Evolutionary conservation across 37 sponge, comb jelly and placozoan species (phyloP).

Genomic region (Spongilla lacustris): DNA sequence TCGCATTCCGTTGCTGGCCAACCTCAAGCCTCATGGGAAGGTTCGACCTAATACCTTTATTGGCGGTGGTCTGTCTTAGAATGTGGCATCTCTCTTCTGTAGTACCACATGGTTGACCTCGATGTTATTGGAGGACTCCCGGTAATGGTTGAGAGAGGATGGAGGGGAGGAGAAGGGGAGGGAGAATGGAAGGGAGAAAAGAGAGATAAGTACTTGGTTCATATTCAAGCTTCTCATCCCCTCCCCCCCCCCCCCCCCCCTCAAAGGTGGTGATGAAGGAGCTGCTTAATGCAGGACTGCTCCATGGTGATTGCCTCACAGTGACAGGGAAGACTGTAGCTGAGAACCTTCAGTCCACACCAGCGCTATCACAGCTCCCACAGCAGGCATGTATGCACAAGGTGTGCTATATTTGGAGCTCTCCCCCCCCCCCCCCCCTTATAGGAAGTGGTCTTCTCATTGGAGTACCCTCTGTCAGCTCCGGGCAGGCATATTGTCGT

Average conservation of each 20-base stretch:
- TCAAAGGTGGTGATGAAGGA: conserved; percentile 79
- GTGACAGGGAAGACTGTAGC: conserved; percentile 73
- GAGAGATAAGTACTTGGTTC: background rate
- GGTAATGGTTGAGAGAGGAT: conserved; percentile 9
- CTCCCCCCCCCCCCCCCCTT: background rate
- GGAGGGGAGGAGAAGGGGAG: background rate
- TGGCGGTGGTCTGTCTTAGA: background rate
- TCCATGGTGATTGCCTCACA: conserved; percentile 79
- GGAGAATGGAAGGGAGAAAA: background rate
- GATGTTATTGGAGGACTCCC: conserved; percentile 75
- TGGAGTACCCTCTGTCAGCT: conserved; percentile 48
- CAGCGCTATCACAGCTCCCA: conserved; percentile 46
- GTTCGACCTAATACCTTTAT: conserved; percentile 24
- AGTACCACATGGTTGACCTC: conserved; percentile 80
- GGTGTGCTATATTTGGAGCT: background rate
- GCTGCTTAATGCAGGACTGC: conserved; percentile 44
- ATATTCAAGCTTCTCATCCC: background rate
- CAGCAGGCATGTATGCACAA: conserved; percentile 31
- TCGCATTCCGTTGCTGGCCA: conserved; percentile 62
- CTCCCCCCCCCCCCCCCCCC: background rate
- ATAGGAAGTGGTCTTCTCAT: conserved; percentile 57
- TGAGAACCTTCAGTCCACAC: conserved; percentile 46
- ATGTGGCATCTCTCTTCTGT: background rate
- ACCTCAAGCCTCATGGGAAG: conserved; percentile 82
- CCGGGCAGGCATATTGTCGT: conserved; percentile 56